A percentile compares a stretch with the other conserved stretches of the same genome.
Evolutionary conservation across 1,140 invertebrate species (phyloP).

Genomic region (Nixonia krombeini): DNA sequence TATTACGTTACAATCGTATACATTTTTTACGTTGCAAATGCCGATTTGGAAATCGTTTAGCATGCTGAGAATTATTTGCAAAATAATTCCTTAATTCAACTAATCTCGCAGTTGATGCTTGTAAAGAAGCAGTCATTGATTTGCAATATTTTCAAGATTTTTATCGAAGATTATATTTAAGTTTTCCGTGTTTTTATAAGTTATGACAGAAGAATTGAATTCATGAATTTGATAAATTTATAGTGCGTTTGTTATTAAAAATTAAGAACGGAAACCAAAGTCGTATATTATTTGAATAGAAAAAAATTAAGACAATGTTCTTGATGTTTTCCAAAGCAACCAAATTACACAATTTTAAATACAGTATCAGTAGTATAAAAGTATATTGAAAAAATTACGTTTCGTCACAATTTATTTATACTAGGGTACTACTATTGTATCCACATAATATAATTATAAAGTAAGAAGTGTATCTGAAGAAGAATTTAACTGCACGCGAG

Average conservation of each 20-base stretch:
- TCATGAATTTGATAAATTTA: neutral
- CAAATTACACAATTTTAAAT: too few relatives aligned
- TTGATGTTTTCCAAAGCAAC: too few relatives aligned
- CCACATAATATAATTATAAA: too few relatives aligned
- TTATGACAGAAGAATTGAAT: too few relatives aligned
- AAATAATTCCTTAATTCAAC: neutral
- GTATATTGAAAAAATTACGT: too few relatives aligned
- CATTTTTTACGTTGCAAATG: neutral
- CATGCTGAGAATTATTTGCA: neutral
- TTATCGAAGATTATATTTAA: conserved; percentile 3
- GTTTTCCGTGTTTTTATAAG: conserved; percentile 3
- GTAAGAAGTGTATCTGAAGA: too few relatives aligned
- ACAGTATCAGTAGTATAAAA: too few relatives aligned
- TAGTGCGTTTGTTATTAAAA: conserved; percentile 5
- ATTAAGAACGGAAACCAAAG: neutral
- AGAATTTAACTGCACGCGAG: too few relatives aligned
- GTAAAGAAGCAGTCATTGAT: neutral
- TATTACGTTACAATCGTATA: neutral
- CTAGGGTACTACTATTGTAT: too few relatives aligned
- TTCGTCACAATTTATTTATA: too few relatives aligned
- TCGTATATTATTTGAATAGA: too few relatives aligned
- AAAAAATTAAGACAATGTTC: too few relatives aligned
- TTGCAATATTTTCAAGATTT: neutral
- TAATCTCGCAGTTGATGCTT: neutral
- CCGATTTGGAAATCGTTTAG: neutral